phyloP scores from a whole-genome alignment of 2,888 invertebrate genomes.

The Ecdyonurus torrentis region DNA sequence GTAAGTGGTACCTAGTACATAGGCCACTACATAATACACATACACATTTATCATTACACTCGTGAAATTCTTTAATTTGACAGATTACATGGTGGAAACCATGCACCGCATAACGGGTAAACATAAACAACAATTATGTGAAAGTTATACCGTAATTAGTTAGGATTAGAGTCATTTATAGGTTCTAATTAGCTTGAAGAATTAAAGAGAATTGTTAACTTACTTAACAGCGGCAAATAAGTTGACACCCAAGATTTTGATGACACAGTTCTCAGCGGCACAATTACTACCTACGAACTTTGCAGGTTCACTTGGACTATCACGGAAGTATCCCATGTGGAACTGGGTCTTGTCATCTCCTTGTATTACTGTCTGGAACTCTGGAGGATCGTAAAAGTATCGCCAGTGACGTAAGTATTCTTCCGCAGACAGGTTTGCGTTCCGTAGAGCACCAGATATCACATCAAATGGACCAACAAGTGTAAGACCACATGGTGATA shows the following conservation, averaged over 20 bases:
- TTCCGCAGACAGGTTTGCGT: slow-evolving; percentile 33
- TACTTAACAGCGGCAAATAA: slow-evolving; percentile 65
- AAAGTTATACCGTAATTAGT: no score
- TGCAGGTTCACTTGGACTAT: slow-evolving; percentile 56
- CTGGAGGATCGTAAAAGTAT: slow-evolving; percentile 87
- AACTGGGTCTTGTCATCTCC: slow-evolving; percentile 49
- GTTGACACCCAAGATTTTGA: slow-evolving; percentile 57
- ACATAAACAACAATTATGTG: no score
- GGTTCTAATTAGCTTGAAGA: no score
- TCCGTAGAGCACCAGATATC: slow-evolving; percentile 40
- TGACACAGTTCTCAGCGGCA: slow-evolving; percentile 45
- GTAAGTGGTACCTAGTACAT: no score
- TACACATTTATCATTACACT: no score
- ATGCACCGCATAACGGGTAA: no score
- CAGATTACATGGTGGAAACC: no score
- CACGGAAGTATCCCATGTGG: slow-evolving; percentile 83
- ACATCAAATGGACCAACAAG: slow-evolving; percentile 83
- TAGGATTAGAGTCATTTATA: no score
- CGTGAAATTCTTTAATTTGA: no score
- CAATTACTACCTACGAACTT: slow-evolving; percentile 63
- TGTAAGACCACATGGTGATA: slow-evolving; percentile 46
- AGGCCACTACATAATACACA: no score
- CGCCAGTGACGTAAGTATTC: slow-evolving; percentile 71
- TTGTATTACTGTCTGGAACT: slow-evolving; percentile 63
- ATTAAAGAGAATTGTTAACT: no score